A percentile compares a stretch with the other conserved stretches of the same genome.
phyloP scores from a whole-genome alignment of 2,113 vertebrate genomes.

The Antigone vipio region DNA sequence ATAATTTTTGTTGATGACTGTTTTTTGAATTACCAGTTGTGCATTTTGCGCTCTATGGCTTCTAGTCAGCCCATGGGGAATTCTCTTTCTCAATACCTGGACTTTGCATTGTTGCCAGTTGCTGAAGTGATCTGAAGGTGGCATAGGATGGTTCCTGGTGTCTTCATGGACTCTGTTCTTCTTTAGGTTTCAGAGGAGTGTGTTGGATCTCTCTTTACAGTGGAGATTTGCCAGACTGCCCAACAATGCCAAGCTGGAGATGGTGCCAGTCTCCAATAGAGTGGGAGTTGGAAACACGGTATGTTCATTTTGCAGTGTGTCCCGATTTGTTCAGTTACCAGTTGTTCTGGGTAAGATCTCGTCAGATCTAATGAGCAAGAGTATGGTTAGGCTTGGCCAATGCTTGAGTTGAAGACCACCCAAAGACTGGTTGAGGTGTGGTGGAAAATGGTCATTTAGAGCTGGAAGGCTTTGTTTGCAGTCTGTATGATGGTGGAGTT shows the following conservation, averaged over 20 bases:
- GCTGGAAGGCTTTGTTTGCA: background rate
- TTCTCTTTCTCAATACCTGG: background rate
- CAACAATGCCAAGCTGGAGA: constrained; percentile 96
- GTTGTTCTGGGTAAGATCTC: background rate
- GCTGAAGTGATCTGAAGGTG: background rate
- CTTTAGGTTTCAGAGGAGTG: constrained; percentile 90
- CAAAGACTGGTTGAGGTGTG: background rate
- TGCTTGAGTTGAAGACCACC: background rate
- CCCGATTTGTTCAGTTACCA: background rate
- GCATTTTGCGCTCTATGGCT: accelerated
- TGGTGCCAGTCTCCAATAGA: constrained; percentile 83
- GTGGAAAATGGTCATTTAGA: background rate
- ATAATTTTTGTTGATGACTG: background rate
- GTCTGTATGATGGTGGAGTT: background rate
- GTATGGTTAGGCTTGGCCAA: accelerated
- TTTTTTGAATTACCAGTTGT: background rate
- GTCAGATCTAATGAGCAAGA: background rate
- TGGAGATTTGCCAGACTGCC: constrained; percentile 95
- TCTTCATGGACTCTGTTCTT: constrained; percentile 1
- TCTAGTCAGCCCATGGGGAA: background rate
- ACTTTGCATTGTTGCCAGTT: background rate
- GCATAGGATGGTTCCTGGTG: background rate
- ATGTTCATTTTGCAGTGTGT: background rate
- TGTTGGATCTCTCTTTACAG: constrained; percentile 88
- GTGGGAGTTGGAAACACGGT: constrained; percentile 75